Conservation (phyloP, 2,888 invertebrate genomes). For the Sicus ferrugineus region DNA sequence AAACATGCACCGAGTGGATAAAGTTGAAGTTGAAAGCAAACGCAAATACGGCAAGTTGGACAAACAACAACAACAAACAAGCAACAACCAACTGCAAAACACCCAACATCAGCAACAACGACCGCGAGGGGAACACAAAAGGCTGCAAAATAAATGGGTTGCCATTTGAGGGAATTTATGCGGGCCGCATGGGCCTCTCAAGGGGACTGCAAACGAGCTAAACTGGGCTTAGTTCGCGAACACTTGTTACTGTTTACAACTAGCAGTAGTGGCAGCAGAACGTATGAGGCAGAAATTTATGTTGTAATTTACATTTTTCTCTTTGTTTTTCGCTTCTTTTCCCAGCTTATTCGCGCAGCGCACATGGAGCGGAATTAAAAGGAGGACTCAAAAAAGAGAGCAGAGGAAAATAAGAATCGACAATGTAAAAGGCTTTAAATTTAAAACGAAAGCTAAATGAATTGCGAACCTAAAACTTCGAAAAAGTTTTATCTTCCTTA, state of each 20-base stretch:
- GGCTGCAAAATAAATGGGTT: constrained; percentile 24
- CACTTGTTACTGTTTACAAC: constrained; percentile 20
- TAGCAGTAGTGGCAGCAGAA: constrained; percentile 13
- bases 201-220: constrained; percentile 5
- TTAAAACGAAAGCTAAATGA: too few relatives aligned
- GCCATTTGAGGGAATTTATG: constrained; percentile 28
- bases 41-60: constrained; percentile 48
- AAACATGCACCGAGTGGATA: constrained; percentile 33
- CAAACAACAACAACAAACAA: constrained; percentile 33
- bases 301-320: constrained; percentile 24
- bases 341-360: constrained; percentile 1
- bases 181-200: constrained; percentile 4
- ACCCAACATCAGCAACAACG: constrained; percentile 10
- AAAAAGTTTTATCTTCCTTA: too few relatives aligned
- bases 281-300: constrained; percentile 27
- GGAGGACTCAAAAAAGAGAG: background rate
- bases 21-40: constrained; percentile 42
- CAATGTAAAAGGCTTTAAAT: background rate
- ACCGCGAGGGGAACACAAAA: constrained; percentile 7
- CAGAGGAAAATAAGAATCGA: background rate
- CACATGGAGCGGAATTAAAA: constrained; percentile 5
- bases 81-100: background rate
- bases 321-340: background rate
- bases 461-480: too few relatives aligned
- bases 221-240: constrained; percentile 27